Percentiles rank a stretch among this genome's conserved stretches.
Evolutionary conservation across 2,113 vertebrate genomes (phyloP).

Genomic region (Cheirogaleus medius): DNA sequence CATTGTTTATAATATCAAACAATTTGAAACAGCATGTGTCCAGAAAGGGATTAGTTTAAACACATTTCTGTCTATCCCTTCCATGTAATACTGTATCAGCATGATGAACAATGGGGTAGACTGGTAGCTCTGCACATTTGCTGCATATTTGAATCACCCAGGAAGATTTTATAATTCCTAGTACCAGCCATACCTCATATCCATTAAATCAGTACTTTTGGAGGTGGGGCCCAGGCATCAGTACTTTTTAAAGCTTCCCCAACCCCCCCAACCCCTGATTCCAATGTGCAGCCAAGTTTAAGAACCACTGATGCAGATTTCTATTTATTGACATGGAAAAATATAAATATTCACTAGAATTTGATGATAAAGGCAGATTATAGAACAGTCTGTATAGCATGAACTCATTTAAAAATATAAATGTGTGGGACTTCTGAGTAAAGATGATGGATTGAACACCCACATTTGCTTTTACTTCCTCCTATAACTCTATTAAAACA

Average conservation of each 20-base stretch:
- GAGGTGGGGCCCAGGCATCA: conserved; percentile 22
- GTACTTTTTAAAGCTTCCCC: conserved; percentile 39
- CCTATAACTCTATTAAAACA: conserved; percentile 55
- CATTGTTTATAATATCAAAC: conserved; percentile 8
- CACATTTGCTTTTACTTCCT: conserved; percentile 67
- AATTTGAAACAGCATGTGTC: neutral
- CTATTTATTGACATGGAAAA: conserved; percentile 66
- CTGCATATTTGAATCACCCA: conserved; percentile 35
- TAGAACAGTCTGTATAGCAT: conserved; percentile 67
- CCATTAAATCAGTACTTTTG: conserved; percentile 51
- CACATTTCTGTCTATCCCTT: neutral
- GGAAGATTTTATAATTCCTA: neutral
- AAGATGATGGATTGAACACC: conserved; percentile 60
- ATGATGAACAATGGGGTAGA: neutral
- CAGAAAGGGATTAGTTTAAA: neutral
- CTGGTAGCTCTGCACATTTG: neutral
- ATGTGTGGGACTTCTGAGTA: conserved; percentile 69
- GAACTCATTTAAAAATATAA: conserved; percentile 66
- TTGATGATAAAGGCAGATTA: conserved; percentile 70
- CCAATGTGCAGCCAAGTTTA: conserved; percentile 42
- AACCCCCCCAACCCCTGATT: neutral
- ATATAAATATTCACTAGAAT: conserved; percentile 69
- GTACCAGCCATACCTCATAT: neutral
- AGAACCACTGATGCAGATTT: conserved; percentile 37
- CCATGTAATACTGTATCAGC: neutral